Base-by-base conservation (phyloP, 92 coral and sea anemone species). In the Isaurus tuberculatus region DNA sequence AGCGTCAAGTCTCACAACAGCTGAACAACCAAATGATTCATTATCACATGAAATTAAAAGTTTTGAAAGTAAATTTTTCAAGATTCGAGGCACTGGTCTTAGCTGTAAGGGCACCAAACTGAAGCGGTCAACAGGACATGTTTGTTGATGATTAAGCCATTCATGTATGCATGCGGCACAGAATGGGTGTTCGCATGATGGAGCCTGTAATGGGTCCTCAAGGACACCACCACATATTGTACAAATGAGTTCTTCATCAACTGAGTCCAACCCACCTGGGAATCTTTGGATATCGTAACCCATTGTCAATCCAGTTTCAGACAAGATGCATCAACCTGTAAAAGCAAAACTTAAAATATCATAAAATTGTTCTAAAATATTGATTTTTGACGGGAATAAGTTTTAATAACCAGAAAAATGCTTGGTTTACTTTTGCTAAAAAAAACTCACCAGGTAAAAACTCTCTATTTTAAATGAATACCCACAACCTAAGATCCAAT, bases 151-250 rank as follows among this genome's bases (percentile, higher is more conserved):
- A 42, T 91, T 91, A 49, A 95, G 60, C 98, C 98, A 95, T 79
- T 95, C 98, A 70, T 90, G 96, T 32, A 95, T 95, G 42, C 98
- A 95, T 19, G 91, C 89, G 7, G 97, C 97, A 89, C 98, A 95
- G 70, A 95, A 95, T 33, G 98, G 94, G 89, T 93, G 98, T 49
- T 95, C 98, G 80, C 98, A 95, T 5, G 91, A 86, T 4, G 94
- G 98, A 4, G 93, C 95, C 65, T 95, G 98, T 2, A 95, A 83
- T 0, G 98, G 98, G 26, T 95, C 98, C 66, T 95, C 94, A n/a
- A 95, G 46, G 7, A 95, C 98, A 31, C 93, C 93, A 0, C 93
- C 91, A 85, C 98, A 93, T 17, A 95, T 89, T 2, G 95, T 84
- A 65, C 98, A 95, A 36, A 95, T 79, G 15, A 95, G 91, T 65